Base-by-base conservation (phyloP, 2,888 invertebrate species). In the Malthinus seriepunctatus region DNA sequence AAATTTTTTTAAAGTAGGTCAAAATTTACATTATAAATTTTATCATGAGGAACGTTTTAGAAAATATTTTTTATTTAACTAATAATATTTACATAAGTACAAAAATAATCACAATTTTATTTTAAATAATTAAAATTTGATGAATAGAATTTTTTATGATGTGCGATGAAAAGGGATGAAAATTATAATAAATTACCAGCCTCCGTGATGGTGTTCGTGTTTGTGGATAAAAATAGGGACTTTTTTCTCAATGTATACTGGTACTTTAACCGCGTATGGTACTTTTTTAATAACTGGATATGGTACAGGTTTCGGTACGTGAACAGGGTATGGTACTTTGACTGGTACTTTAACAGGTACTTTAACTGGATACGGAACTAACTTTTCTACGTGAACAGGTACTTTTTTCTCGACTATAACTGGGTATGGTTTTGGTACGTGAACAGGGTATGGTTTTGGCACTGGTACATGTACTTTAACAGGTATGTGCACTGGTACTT, bases 401-500 rank as follows among this genome's bases (percentile, higher is more conserved):
- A 82, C 79, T 4, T 81, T 82, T 49, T 82, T 76, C 63, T 82
- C 82, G 0, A 83, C 80, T 1, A 79, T 74, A 0, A 82, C 80
- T 62, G 71, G 70, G 64, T 70, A 68, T 1, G 82, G 82, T 8
- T 81, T 79, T 1, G 79, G 79, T 1, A 83, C 82, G 59, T 77
- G 78, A 1, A 81, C 81, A 1, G 83, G 82, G 1, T 80, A 78
- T 1, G 82, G 82, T 51, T 58, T 67, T 51, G 66, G 67, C 8
- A 71, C 67, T 12, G 64, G 70, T 14, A 69, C 66, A 14, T 65
- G 63, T 14, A 71, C 68, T 52, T 76, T 84, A 1, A 78, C 76
- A 11, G 76, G 74, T 42, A 72, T 71, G 42, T 73, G 71, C 5
- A 76, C 67, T 63, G 86, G 88, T 58, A 89, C 86, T 74, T 84